Evolutionary conservation across 2,797 vertebrate genomes (phyloP).

Genomic region (Myotis planiceps): DNA sequence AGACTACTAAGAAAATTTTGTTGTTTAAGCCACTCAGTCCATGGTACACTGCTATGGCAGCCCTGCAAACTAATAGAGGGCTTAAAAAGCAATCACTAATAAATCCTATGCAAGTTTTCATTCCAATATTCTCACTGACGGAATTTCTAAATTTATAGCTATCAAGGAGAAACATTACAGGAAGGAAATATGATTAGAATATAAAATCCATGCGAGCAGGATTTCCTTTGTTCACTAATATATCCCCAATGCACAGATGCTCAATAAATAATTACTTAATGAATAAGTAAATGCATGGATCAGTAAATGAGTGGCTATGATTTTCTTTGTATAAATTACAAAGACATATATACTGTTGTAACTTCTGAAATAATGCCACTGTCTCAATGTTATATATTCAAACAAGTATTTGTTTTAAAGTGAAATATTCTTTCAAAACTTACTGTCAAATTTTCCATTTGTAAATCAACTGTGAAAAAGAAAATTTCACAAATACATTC

Average conservation of each 20-base stretch:
- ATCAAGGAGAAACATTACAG: neutral
- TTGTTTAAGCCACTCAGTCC: neutral
- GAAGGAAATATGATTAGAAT: neutral
- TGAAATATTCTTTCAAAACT: neutral
- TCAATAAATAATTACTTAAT: slow-evolving; percentile 17
- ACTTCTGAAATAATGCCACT: slow-evolving; percentile 1
- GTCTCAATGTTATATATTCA: neutral
- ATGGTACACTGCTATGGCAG: neutral
- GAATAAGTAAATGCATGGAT: neutral
- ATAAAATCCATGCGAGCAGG: neutral
- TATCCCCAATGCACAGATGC: neutral
- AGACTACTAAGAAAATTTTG: neutral
- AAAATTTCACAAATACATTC: neutral
- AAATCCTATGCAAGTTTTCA: neutral
- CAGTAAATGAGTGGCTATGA: neutral
- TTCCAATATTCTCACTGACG: neutral
- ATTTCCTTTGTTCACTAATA: slow-evolving; percentile 27
- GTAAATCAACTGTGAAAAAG: neutral
- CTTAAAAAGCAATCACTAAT: slow-evolving; percentile 20
- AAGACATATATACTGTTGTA: neutral
- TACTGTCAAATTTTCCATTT: neutral
- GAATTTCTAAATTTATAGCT: slow-evolving; percentile 8
- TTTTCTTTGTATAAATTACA: slow-evolving; percentile 30
- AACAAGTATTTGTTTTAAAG: slow-evolving; percentile 32
- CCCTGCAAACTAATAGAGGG: neutral